Base-by-base conservation (phyloP, 1,140 invertebrate genomes). In the Dendroctonus ponderosae region DNA sequence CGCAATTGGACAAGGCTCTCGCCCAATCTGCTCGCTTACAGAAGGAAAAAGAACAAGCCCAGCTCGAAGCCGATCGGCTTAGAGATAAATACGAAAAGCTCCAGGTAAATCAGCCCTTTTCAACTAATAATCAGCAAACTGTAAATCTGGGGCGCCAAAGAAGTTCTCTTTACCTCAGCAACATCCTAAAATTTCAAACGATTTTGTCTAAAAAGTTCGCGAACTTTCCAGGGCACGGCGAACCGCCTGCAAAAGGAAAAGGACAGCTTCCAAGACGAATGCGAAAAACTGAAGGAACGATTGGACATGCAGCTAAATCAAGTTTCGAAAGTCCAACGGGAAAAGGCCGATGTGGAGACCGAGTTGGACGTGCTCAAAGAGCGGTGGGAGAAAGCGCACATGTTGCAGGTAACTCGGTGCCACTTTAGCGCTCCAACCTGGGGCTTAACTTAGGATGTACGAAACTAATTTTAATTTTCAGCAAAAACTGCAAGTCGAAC, bases 71-170 rank as follows among this genome's bases (percentile, higher is more conserved):
- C 48, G 93, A 96, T 78, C 85, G 93, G 70, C 82, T 93, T 58
- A 86, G 89, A 74, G 93, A 96, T 74, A 96, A 95, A 80, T 88
- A 89, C 71, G 93, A 96, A 71, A 95, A 94, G 77, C 85, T 88
- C 66, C 92, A 94, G 85, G 91, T 93, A 84, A 80, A 46, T 8
- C 4, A 46, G 43, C 1, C 2, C 43, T 46, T 12, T 8, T 46
- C 50, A 9, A 52, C 2, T 9, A 52, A 15, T 14, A 52, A 9
- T 52, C 26, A 1, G 50, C n/a, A 9, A 46, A 46, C 43, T 46
- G 4, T 8, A 3, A 9, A 37, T 54, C 26, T 40, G 9, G 14
- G 9, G 11, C 15, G 52, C 7, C 1, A 40, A 7, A 4, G 38
- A 54, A 54, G 1, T 12, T 46, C n/a, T 46, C 26, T 2, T 26